phyloP scores from a whole-genome alignment of 1,140 invertebrate species.

The Pygmarrhopalites habei region DNA sequence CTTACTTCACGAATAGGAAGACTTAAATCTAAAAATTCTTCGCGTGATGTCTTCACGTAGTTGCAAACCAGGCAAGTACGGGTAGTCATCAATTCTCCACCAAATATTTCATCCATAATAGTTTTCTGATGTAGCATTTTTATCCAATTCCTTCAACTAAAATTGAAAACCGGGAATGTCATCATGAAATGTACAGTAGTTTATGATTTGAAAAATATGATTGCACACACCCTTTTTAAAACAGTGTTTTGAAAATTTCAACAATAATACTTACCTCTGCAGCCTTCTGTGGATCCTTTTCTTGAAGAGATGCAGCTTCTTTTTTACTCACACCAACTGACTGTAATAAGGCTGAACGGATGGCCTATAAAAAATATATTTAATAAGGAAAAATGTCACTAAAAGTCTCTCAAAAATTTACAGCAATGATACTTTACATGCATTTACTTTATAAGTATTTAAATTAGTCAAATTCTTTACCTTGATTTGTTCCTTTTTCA shows the following conservation, averaged over 20 bases:
- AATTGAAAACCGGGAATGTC: background rate
- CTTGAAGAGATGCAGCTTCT: conserved; percentile 40
- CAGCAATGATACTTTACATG: background rate
- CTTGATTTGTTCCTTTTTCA: conserved; percentile 38
- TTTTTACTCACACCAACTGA: conserved; percentile 60
- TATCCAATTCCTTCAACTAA: conserved; percentile 35
- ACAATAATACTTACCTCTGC: too few species aligned
- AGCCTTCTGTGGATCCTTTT: conserved; percentile 59
- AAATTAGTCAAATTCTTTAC: conserved; percentile 8
- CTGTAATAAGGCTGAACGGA: conserved; percentile 65
- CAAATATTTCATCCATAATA: conserved; percentile 77
- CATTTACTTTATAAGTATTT: background rate
- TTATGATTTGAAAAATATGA: too few species aligned
- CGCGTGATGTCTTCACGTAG: conserved; percentile 73
- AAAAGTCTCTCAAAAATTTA: conserved; percentile 9
- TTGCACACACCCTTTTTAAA: too few species aligned
- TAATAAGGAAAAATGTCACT: background rate
- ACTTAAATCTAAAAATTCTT: conserved; percentile 90
- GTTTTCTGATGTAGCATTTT: conserved; percentile 50
- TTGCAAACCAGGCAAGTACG: conserved; percentile 82
- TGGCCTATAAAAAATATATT: conserved; percentile 54
- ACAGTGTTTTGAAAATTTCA: too few species aligned
- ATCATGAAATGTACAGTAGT: conserved; percentile 43
- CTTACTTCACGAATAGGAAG: conserved; percentile 69
- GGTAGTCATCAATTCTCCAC: conserved; percentile 80